Evolutionary conservation across 2,888 invertebrate genomes (phyloP), one percentile per base, ranked within the genome.

Genomic region (Disparrhopalites patrizii): DNA sequence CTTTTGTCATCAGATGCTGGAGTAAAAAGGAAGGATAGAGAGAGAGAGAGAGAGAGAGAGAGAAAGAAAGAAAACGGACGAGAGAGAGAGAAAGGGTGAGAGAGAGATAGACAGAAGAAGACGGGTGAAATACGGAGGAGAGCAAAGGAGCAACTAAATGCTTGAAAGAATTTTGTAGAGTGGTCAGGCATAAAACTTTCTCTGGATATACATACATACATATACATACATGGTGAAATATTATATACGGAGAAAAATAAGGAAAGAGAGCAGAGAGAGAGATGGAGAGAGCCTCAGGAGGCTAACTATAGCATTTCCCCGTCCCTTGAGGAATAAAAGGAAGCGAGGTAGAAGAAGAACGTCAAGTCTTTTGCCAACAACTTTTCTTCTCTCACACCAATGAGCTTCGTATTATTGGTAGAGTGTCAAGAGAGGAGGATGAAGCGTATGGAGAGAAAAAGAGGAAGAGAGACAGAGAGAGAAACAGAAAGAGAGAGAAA

Each of bases 101-200:
- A 30, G 23, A 43, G 15, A 18, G 15, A 18, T 43, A 43, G 15
- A 15, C 15, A 43, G n/a, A 10, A 23, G 33, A 36, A 20, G 27
- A 8, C 38, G 28, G 30, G 51, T 50, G 60, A 47, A 51, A 33
- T 33, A 30, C 25, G 28, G 25, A 43, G 40, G 40, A 57, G 40
- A 57, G 60, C 60, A 51, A 50, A 61, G 50, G 30, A 61, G 60
- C 33, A 47, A 50, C 47, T 61, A 61, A 61, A 50, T 60, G 50
- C 33, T 61, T 30, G 38, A 28, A 50, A 61, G 60, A 61, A 47
- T 47, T 61, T 61, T 61, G 60, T 61, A 31, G 60, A 61, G 60
- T 61, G 60, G 60, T 51, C 60, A 61, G 23, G 36, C 50, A 50
- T 50, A 61, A 61, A 43, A 23, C 60, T 61, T 61, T 61, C 60